phyloP scores from a whole-genome alignment of 2,113 vertebrate species.

The Corythaixoides concolor region DNA sequence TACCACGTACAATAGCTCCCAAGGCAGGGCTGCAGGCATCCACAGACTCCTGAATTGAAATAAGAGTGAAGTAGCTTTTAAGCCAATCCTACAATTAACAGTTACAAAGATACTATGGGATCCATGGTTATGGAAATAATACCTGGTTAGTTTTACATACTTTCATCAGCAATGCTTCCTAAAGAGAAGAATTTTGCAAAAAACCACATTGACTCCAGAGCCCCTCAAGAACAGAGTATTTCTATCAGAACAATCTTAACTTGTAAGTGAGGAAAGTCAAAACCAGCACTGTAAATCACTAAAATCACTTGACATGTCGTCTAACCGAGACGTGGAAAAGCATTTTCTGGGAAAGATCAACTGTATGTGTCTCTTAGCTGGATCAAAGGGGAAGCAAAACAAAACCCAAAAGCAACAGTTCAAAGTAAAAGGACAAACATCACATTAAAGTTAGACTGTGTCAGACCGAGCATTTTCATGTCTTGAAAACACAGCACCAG shows the following conservation, averaged over 20 bases:
- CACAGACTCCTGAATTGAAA: background rate
- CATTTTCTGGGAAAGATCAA: background rate
- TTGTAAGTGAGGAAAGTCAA: background rate
- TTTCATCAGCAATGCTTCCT: background rate
- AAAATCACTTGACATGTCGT: background rate
- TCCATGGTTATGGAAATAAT: accelerated
- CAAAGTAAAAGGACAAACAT: background rate
- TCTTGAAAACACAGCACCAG: background rate
- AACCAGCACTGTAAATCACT: background rate
- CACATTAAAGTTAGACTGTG: background rate
- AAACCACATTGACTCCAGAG: accelerated
- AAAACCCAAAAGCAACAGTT: background rate
- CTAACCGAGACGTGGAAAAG: background rate
- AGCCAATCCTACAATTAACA: background rate
- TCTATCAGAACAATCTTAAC: background rate
- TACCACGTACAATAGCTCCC: background rate
- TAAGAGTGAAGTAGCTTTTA: background rate
- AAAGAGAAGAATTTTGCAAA: background rate
- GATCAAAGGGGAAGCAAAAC: background rate
- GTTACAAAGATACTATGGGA: background rate
- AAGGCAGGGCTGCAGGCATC: background rate
- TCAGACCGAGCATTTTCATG: background rate
- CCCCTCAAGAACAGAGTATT: background rate
- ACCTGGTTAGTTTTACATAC: background rate
- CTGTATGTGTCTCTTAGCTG: background rate